Evolutionary conservation across 2,888 invertebrate species (phyloP).

Genomic region (Calameuta idolon): DNA sequence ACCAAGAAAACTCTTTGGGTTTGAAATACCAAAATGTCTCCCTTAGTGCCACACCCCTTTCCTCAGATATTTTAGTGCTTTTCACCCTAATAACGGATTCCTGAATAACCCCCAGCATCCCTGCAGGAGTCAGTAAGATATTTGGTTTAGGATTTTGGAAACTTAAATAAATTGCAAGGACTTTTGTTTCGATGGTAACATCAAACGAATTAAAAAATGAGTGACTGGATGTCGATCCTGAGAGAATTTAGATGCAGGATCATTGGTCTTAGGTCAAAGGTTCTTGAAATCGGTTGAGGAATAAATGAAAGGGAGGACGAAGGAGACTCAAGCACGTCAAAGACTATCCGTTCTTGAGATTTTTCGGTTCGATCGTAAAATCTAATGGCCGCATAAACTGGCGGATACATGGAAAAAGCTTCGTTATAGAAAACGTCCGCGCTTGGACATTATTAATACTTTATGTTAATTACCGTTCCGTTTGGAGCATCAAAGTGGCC

Average conservation of each 20-base stretch:
- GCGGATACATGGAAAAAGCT: slow-evolving; percentile 54
- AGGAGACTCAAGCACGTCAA: slow-evolving; percentile 41
- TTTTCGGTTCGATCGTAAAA: slow-evolving; percentile 65
- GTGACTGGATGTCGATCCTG: background rate
- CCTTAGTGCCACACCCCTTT: slow-evolving; percentile 30
- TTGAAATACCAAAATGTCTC: slow-evolving; percentile 37
- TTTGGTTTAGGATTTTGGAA: background rate
- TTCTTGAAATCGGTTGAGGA: background rate
- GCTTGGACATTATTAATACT: slow-evolving; percentile 61
- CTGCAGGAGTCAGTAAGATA: background rate
- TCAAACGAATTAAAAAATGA: background rate
- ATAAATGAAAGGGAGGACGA: background rate
- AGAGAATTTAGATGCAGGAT: background rate
- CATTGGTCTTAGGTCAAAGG: background rate
- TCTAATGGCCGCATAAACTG: slow-evolving; percentile 63
- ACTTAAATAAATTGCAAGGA: slow-evolving; percentile 20
- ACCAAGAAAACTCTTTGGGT: slow-evolving; percentile 45
- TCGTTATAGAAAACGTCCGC: slow-evolving; percentile 56
- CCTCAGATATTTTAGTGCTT: slow-evolving; percentile 18
- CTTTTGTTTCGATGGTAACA: background rate
- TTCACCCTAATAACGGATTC: slow-evolving; percentile 7
- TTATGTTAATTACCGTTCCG: slow-evolving; percentile 64
- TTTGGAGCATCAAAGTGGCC: slow-evolving; percentile 55
- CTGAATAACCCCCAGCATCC: background rate
- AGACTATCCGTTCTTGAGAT: slow-evolving; percentile 45